Percentiles rank a stretch among this genome's conserved stretches.
Conservation (phyloP, 53 echinoderm and acorn worm genomes). For the Antedon mediterranea region DNA sequence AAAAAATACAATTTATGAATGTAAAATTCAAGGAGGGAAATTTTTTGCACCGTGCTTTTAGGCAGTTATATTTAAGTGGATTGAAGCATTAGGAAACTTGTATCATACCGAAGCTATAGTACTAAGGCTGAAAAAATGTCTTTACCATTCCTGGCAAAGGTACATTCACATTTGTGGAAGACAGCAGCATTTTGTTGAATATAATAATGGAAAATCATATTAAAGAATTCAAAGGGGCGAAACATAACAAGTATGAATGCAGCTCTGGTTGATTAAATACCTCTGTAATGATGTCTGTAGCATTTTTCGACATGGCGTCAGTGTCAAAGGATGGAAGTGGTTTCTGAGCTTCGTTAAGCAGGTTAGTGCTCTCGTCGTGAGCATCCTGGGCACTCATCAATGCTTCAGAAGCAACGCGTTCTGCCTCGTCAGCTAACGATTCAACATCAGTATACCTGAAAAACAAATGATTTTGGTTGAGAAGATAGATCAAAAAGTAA, state of each 20-base stretch:
- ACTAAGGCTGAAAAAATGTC: too few relatives aligned
- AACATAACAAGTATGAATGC: not conserved
- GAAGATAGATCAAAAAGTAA: too few relatives aligned
- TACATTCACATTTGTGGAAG: too few relatives aligned
- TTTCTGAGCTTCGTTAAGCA: slow-evolving; percentile 53
- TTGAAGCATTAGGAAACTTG: not conserved
- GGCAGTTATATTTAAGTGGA: too few relatives aligned
- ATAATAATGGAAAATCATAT: not conserved
- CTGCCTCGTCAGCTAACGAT: slow-evolving; percentile 23
- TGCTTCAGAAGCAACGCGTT: slow-evolving; percentile 42
- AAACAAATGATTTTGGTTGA: not conserved
- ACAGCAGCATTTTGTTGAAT: too few relatives aligned
- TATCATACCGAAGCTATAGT: not conserved
- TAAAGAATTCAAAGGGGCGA: too few relatives aligned
- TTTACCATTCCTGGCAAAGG: too few relatives aligned
- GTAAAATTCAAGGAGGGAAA: too few relatives aligned
- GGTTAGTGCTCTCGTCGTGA: slow-evolving; percentile 29
- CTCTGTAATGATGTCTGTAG: slow-evolving; percentile 34
- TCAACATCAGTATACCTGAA: slow-evolving; percentile 1
- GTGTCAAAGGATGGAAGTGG: slow-evolving; percentile 39
- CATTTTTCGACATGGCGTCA: slow-evolving; percentile 19
- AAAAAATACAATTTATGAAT: not conserved
- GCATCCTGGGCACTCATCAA: slow-evolving; percentile 44
- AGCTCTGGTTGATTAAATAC: too few relatives aligned
- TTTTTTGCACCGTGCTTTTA: too few relatives aligned